These are phyloP conservation scores for Macrosteles quadrilineatus DNA, from an alignment of 1,140 invertebrate genomes.

Conservation along the genomic window DNA sequence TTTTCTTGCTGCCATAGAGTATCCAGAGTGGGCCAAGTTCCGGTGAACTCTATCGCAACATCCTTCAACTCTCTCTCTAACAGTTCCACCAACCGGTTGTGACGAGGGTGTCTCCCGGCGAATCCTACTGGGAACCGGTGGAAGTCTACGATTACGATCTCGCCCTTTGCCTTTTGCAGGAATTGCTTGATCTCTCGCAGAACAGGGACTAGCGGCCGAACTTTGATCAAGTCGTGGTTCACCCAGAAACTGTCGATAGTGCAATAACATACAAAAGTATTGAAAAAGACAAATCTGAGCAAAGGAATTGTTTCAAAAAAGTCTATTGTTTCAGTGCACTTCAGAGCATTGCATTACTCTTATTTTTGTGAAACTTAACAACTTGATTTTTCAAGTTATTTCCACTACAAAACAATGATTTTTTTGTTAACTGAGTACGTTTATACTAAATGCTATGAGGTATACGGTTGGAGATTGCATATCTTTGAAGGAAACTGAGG, in stretches of 20 bases:
- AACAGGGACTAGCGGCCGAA: constrained; percentile 62
- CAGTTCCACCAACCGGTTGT: constrained; percentile 59
- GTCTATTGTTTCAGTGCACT: too few species aligned
- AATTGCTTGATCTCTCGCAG: constrained; percentile 64
- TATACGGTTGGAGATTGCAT: too few species aligned
- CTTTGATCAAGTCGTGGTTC: constrained; percentile 68
- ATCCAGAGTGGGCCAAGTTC: constrained; percentile 58
- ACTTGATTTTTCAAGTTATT: too few species aligned
- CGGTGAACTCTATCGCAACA: constrained; percentile 54
- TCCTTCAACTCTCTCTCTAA: constrained; percentile 63
- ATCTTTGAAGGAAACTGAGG: too few species aligned
- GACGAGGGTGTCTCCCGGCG: constrained; percentile 54
- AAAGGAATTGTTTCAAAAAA: too few species aligned
- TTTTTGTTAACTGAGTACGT: too few species aligned
- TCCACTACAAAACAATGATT: too few species aligned
- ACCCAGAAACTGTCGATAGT: constrained; percentile 61
- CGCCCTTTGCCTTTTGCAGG: constrained; percentile 59
- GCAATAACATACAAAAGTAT: neutral
- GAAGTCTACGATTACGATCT: constrained; percentile 70
- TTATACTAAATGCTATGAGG: too few species aligned
- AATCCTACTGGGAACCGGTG: constrained; percentile 68
- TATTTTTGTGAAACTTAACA: too few species aligned
- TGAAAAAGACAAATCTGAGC: too few species aligned
- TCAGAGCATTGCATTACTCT: too few species aligned
- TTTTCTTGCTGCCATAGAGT: constrained; percentile 62